Evolutionary conservation across 2,113 vertebrate species (phyloP).

Genomic region (Vulpes ferrilata): DNA sequence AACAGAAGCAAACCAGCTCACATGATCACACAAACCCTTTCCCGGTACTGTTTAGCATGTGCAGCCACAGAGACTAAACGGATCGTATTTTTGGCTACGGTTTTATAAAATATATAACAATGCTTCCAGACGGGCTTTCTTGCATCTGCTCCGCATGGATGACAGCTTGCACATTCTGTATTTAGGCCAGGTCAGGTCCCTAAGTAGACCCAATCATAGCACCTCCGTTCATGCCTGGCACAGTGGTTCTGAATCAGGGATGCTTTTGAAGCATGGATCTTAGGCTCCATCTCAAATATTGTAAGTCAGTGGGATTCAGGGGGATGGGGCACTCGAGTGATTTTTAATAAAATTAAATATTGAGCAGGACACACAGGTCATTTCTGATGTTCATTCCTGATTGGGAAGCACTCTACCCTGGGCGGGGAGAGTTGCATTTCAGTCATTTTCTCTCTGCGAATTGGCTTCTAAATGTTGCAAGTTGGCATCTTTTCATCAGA

Average conservation of each 20-base stretch:
- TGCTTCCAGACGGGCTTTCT: background rate
- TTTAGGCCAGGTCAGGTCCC: constrained; percentile 30
- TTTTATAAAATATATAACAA: background rate
- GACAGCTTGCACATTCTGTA: constrained; percentile 41
- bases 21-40: background rate
- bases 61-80: background rate
- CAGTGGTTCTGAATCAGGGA: background rate
- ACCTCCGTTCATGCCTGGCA: background rate
- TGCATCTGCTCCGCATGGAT: background rate
- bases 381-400: background rate
- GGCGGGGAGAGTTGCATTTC: background rate
- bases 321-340: background rate
- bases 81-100: background rate
- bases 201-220: background rate
- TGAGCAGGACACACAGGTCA: background rate
- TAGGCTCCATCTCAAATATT: background rate
- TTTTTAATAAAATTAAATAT: background rate
- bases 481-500: background rate
- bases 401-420: background rate
- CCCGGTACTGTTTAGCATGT: background rate
- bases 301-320: background rate
- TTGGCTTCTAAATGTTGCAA: constrained; percentile 12
- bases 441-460: constrained; percentile 29
- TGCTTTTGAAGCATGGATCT: background rate
- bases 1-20: background rate